Base-by-base conservation (phyloP, 1,140 invertebrate species). In the Caenorhabditis briggsae region DNA sequence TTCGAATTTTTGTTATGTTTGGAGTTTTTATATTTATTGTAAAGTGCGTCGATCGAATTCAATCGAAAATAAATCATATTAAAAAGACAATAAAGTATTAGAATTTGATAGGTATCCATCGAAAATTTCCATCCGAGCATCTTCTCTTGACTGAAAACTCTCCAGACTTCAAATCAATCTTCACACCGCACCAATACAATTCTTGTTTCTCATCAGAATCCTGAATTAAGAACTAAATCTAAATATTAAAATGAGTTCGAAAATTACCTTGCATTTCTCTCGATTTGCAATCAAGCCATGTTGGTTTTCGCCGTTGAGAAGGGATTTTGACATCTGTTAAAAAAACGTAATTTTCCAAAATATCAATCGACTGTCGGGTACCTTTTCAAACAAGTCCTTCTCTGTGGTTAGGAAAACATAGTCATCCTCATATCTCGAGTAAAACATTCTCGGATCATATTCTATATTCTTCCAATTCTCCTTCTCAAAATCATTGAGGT, bases 1-100 rank as follows among this genome's bases (percentile, higher is more conserved):
- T 78, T 78, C 70, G 70, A 78, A 78, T 46, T 78, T 50, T 74
- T 78, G 53, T 25, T 1, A 61, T 61, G 23, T 25, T 78, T 78
- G 33, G n/a, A 78, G n/a, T 70, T 48, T 18, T 43, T 46, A 20
- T 46, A 70, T 70, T 70, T 70, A 70, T 70, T 70, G 43, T 70
- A 70, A 33, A 50, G 46, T 12, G 46, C 43, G 20, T 78, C 70
- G 70, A 78, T 78, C 46, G 46, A 78, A 78, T 50, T 46, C 3
- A 50, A 78, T 78, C 70, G 70, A 78, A 78, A 61, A 78, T 50
- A 78, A 78, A 70, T 46, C 7, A 50, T 11, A 11, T 78, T 8
- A 14, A 70, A 43, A n/a, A 23, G 8, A 33, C 33, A 33, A 33
- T 33, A 33, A 33, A 33, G 33, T 33, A 3, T 70, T 70, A 46